phyloP scores from a whole-genome alignment of 2,888 invertebrate species.

The Stenichneumon culpator region DNA sequence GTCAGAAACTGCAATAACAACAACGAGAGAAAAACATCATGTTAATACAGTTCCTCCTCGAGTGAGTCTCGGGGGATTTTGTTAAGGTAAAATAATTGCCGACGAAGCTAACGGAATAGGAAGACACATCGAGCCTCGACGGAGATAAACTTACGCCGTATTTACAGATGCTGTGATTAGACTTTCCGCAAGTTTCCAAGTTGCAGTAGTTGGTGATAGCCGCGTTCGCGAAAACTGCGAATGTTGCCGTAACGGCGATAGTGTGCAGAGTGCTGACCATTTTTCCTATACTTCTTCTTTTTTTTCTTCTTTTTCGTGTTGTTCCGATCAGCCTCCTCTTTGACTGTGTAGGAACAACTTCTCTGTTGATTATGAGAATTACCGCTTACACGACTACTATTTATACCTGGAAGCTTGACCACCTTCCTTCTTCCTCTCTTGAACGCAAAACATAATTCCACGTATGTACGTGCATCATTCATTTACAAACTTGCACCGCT shows the following conservation, averaged over 20 bases:
- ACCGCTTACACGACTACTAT: constrained; percentile 39
- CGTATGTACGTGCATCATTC: neutral
- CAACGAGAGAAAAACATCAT: neutral
- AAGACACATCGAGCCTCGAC: too few species aligned
- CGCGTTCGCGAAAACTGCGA: constrained; percentile 19
- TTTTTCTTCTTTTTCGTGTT: neutral
- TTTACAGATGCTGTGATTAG: constrained; percentile 14
- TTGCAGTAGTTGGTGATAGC: constrained; percentile 51
- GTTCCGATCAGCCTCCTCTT: neutral
- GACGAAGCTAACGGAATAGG: too few species aligned
- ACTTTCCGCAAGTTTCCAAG: neutral
- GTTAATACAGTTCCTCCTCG: too few species aligned
- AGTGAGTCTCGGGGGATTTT: too few species aligned
- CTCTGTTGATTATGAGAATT: constrained; percentile 25
- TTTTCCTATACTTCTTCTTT: neutral
- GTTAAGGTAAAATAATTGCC: too few species aligned
- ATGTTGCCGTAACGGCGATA: constrained; percentile 24
- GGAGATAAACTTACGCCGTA: constrained; percentile 5
- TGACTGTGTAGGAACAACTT: constrained; percentile 28
- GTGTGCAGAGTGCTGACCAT: constrained; percentile 30
- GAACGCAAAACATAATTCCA: constrained; percentile 10
- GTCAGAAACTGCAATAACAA: constrained; percentile 9
- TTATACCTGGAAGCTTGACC: constrained; percentile 38
- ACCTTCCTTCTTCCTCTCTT: constrained; percentile 6
- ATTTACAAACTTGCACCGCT: neutral